These are phyloP conservation scores for Echinarachnius parma DNA, from an alignment of 53 echinoderm and acorn worm genomes.

Conservation along the genomic window DNA sequence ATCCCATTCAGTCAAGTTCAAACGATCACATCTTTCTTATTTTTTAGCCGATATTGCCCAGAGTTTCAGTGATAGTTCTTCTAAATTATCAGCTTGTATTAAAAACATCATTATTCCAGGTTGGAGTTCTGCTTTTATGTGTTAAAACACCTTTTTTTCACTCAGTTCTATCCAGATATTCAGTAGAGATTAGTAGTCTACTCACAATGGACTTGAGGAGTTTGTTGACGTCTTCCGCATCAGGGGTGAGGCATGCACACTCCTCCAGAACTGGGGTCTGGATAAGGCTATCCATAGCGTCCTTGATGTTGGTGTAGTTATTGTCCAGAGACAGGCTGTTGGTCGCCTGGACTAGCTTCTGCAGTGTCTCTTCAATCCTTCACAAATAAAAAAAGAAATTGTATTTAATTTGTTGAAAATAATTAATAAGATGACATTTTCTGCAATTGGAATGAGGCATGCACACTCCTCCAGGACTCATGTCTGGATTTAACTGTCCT, in stretches of 20 bases:
- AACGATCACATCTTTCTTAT: too few species aligned
- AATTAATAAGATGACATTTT: conserved; percentile 89
- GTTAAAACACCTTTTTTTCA: too few species aligned
- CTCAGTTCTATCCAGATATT: too few species aligned
- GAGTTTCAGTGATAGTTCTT: too few species aligned
- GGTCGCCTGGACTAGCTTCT: conserved; percentile 76
- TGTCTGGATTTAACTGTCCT: conserved; percentile 87
- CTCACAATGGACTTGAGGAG: conserved; percentile 86
- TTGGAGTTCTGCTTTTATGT: too few species aligned
- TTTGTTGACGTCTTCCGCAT: conserved; percentile 86
- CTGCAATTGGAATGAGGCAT: conserved; percentile 86
- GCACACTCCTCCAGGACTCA: conserved; percentile 88
- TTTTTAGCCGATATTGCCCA: too few species aligned
- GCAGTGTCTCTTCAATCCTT: conserved; percentile 89
- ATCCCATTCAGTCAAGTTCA: too few species aligned
- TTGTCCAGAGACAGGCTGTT: conserved; percentile 90
- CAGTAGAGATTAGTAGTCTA: too few species aligned
- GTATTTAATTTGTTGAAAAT: too few species aligned
- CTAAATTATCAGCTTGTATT: too few species aligned
- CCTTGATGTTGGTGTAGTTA: conserved; percentile 92
- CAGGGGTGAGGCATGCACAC: conserved; percentile 89
- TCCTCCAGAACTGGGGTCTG: conserved; percentile 88
- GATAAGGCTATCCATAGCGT: conserved; percentile 92
- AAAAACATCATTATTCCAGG: too few species aligned
- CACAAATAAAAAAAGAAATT: not conserved